Percentiles rank a stretch among this genome's conserved stretches.
Evolutionary conservation across 2,113 vertebrate species (phyloP).

Genomic region (Rhynchopsitta pachyrhyncha): DNA sequence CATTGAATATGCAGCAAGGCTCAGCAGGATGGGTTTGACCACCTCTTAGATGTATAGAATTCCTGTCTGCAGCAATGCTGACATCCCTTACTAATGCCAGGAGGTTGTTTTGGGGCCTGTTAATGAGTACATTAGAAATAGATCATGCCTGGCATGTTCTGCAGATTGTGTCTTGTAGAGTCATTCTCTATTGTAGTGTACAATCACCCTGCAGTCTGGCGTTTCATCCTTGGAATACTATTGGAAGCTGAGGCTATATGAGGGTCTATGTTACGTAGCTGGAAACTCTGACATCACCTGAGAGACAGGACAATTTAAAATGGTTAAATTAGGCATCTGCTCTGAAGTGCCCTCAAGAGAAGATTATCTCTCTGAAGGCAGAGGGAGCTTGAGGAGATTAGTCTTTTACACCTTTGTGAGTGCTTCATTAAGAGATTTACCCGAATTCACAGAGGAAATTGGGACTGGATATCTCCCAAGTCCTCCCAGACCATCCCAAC

Average conservation of each 20-base stretch:
- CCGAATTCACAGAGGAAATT: slow-evolving; percentile 1
- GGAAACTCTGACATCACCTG: background rate
- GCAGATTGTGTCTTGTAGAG: background rate
- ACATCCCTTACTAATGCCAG: background rate
- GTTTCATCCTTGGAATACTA: background rate
- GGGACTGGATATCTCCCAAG: background rate
- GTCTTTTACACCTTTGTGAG: slow-evolving; percentile 7
- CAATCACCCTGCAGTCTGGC: background rate
- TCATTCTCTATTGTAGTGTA: background rate
- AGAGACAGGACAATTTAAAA: background rate
- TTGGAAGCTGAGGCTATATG: background rate
- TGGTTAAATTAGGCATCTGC: background rate
- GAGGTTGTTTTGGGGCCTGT: background rate
- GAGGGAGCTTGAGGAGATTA: background rate
- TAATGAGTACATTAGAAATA: background rate
- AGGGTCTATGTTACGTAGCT: background rate
- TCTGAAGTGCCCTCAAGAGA: slow-evolving; percentile 15
- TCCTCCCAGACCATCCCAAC: background rate
- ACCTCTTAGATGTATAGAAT: background rate
- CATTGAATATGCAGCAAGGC: background rate
- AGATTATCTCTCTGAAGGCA: slow-evolving; percentile 37
- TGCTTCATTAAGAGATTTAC: slow-evolving; percentile 34
- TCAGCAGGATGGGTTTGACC: background rate
- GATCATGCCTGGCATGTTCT: background rate
- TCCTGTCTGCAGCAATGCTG: background rate